Base-by-base conservation (phyloP, 2,888 invertebrate genomes). In the Acrocyrtus sp. region DNA sequence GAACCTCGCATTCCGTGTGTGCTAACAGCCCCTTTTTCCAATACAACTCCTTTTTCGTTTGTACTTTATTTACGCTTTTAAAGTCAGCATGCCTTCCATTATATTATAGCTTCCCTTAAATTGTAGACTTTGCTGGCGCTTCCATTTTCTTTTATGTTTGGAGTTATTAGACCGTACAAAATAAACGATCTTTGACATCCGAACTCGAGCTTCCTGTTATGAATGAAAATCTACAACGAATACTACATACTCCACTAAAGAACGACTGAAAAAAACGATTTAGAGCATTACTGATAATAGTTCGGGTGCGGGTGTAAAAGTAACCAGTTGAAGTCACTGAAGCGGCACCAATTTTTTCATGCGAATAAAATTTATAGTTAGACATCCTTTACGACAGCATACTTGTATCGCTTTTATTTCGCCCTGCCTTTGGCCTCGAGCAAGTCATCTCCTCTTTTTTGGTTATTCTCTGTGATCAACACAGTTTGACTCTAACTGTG, bases 131-230 rank as follows among this genome's bases (percentile, higher is more conserved):
- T 12, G 34, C 34, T 34, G 34, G 12, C 34, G 34, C 12, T 34
- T 34, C 34, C 34, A 34, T 34, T 24, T 60, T 48, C 29, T 34
- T 19, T 17, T 48, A 12, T 3, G 50, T 26, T 53, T 53, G 22
- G 27, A 41, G n/a, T 41, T 53, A 62, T 62, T 45, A 62, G 62
- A 62, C 41, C 62, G 53, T 62, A 39, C 24, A 62, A 43, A 62
- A 62, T 53, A 53, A 62, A 53, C 53, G 62, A 24, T 62, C 41
- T 51, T 62, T 62, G 62, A 62, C 62, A 61, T 60, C 24, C 41
- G 61, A 62, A 51, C 50, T 61, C 47, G n/a, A n/a, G 48, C 22
- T 41, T 62, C 61, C 57, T 57, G 43, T 34, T 34, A 34, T 34
- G 34, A 34, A 34, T 34, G 34, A 34, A 34, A 34, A 34, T 34